phyloP scores from a whole-genome alignment of 2,797 vertebrate species.

The Amphiprion clarkii region DNA sequence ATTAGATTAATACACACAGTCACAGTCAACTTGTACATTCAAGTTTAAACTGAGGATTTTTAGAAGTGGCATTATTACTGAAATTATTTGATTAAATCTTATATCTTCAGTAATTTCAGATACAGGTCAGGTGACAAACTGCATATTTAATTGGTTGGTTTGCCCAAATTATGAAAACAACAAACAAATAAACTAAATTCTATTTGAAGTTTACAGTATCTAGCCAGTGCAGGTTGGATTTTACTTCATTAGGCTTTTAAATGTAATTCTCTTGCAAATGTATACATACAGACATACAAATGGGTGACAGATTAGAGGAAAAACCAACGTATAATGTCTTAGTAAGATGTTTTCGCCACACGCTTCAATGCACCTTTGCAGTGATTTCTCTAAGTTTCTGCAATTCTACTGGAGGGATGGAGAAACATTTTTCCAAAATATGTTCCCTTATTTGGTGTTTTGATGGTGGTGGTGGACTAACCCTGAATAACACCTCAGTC shows the following conservation, averaged over 20 bases:
- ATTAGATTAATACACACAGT: slow-evolving; percentile 21
- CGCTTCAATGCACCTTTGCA: too few relatives aligned
- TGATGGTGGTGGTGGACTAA: too few relatives aligned
- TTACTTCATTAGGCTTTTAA: neutral
- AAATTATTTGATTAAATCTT: neutral
- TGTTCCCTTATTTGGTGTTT: too few relatives aligned
- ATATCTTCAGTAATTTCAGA: neutral
- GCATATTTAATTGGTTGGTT: slow-evolving; percentile 26
- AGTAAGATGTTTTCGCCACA: too few relatives aligned
- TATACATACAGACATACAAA: neutral
- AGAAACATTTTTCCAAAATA: too few relatives aligned
- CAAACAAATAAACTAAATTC: neutral
- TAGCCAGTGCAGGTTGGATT: neutral
- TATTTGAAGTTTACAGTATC: neutral
- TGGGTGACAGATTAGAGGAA: neutral
- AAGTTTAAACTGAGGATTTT: slow-evolving; percentile 11
- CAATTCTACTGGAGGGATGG: too few relatives aligned
- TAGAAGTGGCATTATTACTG: neutral
- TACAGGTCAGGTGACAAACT: slow-evolving; percentile 10
- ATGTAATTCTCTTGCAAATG: neutral
- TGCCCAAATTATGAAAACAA: slow-evolving; percentile 12
- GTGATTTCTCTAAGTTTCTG: too few relatives aligned
- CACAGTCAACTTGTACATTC: slow-evolving; percentile 11
- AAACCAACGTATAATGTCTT: too few relatives aligned
- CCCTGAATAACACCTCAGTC: too few relatives aligned